These are phyloP conservation scores for Gymnothorax javanicus DNA, from an alignment of 2,797 vertebrate genomes.

Conservation along the genomic window DNA sequence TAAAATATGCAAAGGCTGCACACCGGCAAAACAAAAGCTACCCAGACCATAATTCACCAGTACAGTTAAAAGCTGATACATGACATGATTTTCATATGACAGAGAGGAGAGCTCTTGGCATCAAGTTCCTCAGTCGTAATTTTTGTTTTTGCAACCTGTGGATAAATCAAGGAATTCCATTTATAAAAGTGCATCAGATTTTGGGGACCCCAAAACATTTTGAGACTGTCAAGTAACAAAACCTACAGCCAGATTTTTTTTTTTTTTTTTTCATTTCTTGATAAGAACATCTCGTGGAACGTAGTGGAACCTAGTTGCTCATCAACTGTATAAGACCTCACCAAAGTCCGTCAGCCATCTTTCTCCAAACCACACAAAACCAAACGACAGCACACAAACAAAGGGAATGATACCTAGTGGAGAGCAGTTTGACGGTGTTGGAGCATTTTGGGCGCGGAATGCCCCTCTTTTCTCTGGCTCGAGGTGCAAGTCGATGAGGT, in stretches of 20 bases:
- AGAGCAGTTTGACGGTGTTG: constrained; percentile 51
- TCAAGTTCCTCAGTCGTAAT: not conserved
- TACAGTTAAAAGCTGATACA: not conserved
- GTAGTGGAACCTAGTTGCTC: not conserved
- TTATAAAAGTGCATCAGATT: not conserved
- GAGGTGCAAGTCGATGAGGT: constrained; percentile 64
- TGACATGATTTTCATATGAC: not conserved
- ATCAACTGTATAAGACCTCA: not conserved
- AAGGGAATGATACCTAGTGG: constrained; percentile 64
- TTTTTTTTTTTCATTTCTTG: not conserved
- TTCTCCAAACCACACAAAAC: not conserved
- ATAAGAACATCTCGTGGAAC: not conserved
- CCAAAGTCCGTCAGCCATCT: not conserved
- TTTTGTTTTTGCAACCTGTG: not conserved
- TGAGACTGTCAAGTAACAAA: not conserved
- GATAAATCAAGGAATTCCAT: not conserved
- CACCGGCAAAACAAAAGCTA: not conserved
- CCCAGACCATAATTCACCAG: not conserved
- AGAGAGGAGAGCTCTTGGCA: not conserved
- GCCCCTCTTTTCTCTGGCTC: constrained; percentile 66
- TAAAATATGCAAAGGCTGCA: not conserved
- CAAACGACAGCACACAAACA: not conserved
- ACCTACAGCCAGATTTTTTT: not conserved
- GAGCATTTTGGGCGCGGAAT: constrained; percentile 60
- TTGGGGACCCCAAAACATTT: not conserved